Base-by-base conservation (phyloP, 2,113 vertebrate genomes). In the Butastur rufipennis region DNA sequence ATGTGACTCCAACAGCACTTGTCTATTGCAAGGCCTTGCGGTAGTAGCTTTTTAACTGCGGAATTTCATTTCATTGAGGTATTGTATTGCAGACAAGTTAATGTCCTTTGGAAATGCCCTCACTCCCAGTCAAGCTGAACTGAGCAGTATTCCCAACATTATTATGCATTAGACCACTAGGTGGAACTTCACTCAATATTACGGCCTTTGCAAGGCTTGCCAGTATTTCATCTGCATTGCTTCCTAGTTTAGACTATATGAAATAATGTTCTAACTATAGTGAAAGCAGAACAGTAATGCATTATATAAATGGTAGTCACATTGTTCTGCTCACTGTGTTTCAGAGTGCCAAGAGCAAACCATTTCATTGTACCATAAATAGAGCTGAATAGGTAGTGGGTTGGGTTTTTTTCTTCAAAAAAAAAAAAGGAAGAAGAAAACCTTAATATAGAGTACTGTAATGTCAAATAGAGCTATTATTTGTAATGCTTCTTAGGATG, bases 221-320 rank as follows among this genome's bases (percentile, higher is more conserved):
- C 72, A n/a, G 61, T 8, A 9, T 55, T 47, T 84, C 81, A 71
- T 92, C 86, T 71, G 68, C 88, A 29, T 72, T 74, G 68, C 84
- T 93, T 86, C 90, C 63, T 68, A 70, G 63, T 79, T 92, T 81
- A 86, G 82, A 48, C 74, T 22, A 1, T 11, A 16, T 70, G 89
- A 74, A 96, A 86, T 83, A 86, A 80, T 83, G 66, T 89, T 87
- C 88, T 84, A 87, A 89, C 88, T 95, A 68, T 42, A 91, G 94
- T 75, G 86, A 65, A 75, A 89, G 93, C 68, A 79, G 88, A 92
- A 75, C 90, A 93, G 86, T 23, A 6, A 79, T 58, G 88, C 83
- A 34, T 85, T 80, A 77, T 80, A 58, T 95, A 95, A 95, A 97
- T n/a, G 93, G 88, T n/a, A 77, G 77, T 59, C 81, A 75, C 91